phyloP scores from a whole-genome alignment of 2,888 invertebrate genomes.

The Lacanobia wlatinum region DNA sequence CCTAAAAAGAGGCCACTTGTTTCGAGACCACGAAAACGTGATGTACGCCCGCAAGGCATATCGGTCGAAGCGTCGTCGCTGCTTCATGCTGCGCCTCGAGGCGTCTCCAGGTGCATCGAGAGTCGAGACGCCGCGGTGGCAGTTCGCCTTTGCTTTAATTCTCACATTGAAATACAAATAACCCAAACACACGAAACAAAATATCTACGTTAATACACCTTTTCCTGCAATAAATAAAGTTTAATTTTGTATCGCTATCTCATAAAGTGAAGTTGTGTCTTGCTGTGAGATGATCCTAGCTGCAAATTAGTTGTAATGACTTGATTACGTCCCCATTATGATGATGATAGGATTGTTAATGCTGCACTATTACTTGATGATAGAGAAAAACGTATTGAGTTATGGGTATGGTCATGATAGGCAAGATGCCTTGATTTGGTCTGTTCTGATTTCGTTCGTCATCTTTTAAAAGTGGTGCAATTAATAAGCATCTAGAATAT shows the following conservation, averaged over 20 bases:
- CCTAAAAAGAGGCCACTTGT: too few species aligned
- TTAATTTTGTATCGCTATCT: neutral
- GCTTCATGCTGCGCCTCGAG: neutral
- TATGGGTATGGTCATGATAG: neutral
- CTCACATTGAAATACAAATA: neutral
- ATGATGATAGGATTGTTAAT: slow-evolving; percentile 39
- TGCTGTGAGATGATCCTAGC: slow-evolving; percentile 8
- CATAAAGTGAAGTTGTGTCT: neutral
- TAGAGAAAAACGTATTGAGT: slow-evolving; percentile 9
- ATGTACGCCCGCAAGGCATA: too few species aligned
- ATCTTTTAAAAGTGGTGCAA: neutral
- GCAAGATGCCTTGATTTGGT: neutral
- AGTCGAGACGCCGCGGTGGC: neutral
- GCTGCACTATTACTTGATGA: slow-evolving; percentile 36
- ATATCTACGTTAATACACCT: neutral
- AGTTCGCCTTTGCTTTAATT: neutral
- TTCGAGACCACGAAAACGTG: too few species aligned
- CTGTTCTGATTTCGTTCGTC: neutral
- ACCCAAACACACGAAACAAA: too few species aligned
- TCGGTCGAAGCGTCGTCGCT: neutral
- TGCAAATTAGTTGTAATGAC: slow-evolving; percentile 59
- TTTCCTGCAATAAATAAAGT: neutral
- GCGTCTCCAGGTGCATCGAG: neutral
- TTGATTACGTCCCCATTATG: slow-evolving; percentile 47
- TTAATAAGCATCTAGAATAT: neutral